These are phyloP conservation scores for Diplazon laetatorius DNA, from an alignment of 2,888 invertebrate genomes.

Conservation along the genomic window DNA sequence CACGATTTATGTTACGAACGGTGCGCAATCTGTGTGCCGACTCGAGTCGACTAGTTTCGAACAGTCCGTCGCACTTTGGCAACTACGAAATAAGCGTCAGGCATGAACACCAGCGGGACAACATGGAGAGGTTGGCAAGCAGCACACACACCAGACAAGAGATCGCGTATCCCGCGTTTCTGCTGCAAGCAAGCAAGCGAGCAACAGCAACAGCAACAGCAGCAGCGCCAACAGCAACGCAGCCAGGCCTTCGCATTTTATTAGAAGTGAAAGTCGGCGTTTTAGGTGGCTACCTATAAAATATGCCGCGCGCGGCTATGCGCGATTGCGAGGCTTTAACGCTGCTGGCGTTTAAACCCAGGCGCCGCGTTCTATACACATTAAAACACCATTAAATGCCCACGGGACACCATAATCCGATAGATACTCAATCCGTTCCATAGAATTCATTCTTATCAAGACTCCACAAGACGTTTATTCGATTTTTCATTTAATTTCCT, in stretches of 20 bases:
- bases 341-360: constrained; percentile 34
- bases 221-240: constrained; percentile 29
- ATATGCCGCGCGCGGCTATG: constrained; percentile 63
- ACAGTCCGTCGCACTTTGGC: not conserved
- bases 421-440: constrained; percentile 18
- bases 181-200: too few relatives aligned
- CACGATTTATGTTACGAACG: not conserved
- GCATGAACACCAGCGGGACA: constrained; percentile 1
- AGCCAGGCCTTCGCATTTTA: constrained; percentile 77
- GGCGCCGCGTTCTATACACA: constrained; percentile 44
- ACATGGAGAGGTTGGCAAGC: constrained; percentile 25
- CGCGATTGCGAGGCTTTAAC: constrained; percentile 54
- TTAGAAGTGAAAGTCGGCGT: constrained; percentile 79
- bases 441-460: constrained; percentile 49
- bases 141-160: constrained; percentile 3
- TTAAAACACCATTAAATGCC: constrained; percentile 51
- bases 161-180: constrained; percentile 11
- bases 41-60: not conserved
- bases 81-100: not conserved
- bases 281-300: constrained; percentile 73
- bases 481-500: too few relatives aligned
- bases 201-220: not conserved
- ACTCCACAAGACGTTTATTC: not conserved
- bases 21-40: not conserved
- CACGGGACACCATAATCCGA: constrained; percentile 42